Percentiles rank a stretch among this genome's conserved stretches.
Evolutionary conservation across 2,113 vertebrate species (phyloP).

Genomic region (Gymnarchus niloticus): DNA sequence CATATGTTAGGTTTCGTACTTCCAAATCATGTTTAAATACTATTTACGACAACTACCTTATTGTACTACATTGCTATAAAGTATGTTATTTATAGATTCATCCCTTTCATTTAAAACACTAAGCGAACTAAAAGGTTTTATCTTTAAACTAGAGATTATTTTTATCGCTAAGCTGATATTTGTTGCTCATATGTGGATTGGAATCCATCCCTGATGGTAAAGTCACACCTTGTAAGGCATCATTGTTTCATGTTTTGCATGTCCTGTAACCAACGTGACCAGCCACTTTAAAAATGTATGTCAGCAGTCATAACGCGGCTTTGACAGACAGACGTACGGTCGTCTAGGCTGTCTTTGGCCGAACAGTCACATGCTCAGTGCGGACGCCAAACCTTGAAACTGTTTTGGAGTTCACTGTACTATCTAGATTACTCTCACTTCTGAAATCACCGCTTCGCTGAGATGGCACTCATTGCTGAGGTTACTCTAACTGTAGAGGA

Average conservation of each 20-base stretch:
- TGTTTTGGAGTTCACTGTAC: neutral
- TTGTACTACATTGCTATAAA: neutral
- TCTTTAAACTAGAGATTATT: neutral
- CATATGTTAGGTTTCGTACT: neutral
- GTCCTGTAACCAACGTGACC: too few relatives aligned
- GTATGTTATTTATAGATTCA: neutral
- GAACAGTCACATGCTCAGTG: too few relatives aligned
- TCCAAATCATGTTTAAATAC: neutral
- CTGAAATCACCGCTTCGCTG: neutral
- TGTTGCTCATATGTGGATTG: too few relatives aligned
- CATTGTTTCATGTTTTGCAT: too few relatives aligned
- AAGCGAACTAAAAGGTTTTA: neutral
- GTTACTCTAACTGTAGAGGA: too few relatives aligned
- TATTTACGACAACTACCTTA: neutral
- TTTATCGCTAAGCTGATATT: neutral
- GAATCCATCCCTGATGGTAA: too few relatives aligned
- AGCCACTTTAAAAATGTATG: neutral
- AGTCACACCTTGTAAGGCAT: too few relatives aligned
- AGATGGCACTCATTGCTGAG: neutral
- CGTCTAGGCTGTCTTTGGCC: too few relatives aligned
- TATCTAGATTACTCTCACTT: fast-evolving
- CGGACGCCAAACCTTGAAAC: neutral
- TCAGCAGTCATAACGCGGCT: too few relatives aligned
- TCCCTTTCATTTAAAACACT: neutral
- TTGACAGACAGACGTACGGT: neutral